These are phyloP conservation scores for Cottus gobio DNA, from an alignment of 2,113 vertebrate species.

Conservation along the genomic window DNA sequence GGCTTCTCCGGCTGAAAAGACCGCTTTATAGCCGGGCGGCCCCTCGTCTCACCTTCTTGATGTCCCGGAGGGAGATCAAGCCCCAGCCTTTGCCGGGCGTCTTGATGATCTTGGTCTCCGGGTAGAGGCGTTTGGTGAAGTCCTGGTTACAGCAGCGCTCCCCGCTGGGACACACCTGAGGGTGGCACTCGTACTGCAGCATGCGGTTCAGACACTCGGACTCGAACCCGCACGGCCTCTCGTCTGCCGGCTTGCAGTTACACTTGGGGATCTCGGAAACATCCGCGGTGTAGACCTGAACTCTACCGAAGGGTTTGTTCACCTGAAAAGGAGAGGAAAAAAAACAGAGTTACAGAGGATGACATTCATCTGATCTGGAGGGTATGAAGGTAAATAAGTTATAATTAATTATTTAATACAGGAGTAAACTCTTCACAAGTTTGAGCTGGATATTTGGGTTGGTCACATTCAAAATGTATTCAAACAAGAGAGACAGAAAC, in stretches of 20 bases:
- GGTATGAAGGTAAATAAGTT: not conserved
- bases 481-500: not conserved
- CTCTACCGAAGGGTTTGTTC: conserved; percentile 93
- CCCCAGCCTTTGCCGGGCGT: conserved; percentile 97
- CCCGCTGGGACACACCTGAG: conserved; percentile 93
- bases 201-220: conserved; percentile 97
- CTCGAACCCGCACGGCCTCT: conserved; percentile 93
- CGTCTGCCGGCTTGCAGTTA: conserved; percentile 94
- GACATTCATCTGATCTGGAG: not conserved
- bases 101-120: conserved; percentile 95
- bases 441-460: not conserved
- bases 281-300: conserved; percentile 96
- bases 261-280: conserved; percentile 97
- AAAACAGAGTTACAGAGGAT: not conserved
- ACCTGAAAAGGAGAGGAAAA: conserved; percentile 80
- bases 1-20: too few species aligned
- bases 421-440: not conserved
- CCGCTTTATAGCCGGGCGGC: too few species aligned
- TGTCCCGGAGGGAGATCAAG: conserved; percentile 90
- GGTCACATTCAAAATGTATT: not conserved
- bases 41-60: conserved; percentile 89
- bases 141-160: conserved; percentile 95
- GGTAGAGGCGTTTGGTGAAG: conserved; percentile 96
- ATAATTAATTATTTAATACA: not conserved
- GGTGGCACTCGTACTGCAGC: conserved; percentile 98